Evolutionary conservation across 2,888 invertebrate genomes (phyloP).

Genomic region (Dendrolimus pini): DNA sequence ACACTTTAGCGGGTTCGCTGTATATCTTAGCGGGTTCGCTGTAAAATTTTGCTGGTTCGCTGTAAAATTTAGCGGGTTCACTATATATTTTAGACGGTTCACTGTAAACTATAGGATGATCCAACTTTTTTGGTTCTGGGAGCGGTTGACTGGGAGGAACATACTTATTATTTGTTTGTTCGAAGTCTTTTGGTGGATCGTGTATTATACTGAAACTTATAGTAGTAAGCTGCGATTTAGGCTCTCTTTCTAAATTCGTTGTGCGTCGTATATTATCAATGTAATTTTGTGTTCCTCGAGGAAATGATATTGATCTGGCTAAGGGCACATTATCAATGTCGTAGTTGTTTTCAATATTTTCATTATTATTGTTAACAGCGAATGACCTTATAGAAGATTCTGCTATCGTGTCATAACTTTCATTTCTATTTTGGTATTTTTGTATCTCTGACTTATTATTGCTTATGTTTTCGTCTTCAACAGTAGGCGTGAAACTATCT

Average conservation of each 20-base stretch:
- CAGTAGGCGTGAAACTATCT: background rate
- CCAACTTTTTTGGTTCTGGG: conserved; percentile 34
- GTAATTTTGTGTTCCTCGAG: background rate
- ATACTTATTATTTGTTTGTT: conserved; percentile 29
- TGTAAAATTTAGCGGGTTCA: conserved; percentile 76
- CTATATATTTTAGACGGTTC: conserved; percentile 75
- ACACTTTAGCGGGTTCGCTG: conserved; percentile 65
- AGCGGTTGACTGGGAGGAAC: conserved; percentile 23
- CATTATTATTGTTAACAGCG: conserved; percentile 21
- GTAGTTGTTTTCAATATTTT: conserved; percentile 28
- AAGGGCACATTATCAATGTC: conserved; percentile 36
- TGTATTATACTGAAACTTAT: conserved; percentile 63
- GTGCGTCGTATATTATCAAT: background rate
- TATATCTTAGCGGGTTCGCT: conserved; percentile 69
- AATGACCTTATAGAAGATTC: conserved; percentile 42
- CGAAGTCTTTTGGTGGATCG: conserved; percentile 38
- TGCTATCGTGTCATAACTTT: conserved; percentile 43
- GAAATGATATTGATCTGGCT: conserved; percentile 30
- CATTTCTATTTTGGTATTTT: conserved; percentile 51
- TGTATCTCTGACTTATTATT: background rate
- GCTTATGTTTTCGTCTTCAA: background rate
- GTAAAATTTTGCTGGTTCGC: conserved; percentile 66
- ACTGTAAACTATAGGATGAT: conserved; percentile 63
- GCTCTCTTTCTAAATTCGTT: conserved; percentile 24
- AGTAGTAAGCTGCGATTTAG: conserved; percentile 48